phyloP scores from a whole-genome alignment of 2,113 vertebrate species.

The Amphilophus citrinellus region DNA sequence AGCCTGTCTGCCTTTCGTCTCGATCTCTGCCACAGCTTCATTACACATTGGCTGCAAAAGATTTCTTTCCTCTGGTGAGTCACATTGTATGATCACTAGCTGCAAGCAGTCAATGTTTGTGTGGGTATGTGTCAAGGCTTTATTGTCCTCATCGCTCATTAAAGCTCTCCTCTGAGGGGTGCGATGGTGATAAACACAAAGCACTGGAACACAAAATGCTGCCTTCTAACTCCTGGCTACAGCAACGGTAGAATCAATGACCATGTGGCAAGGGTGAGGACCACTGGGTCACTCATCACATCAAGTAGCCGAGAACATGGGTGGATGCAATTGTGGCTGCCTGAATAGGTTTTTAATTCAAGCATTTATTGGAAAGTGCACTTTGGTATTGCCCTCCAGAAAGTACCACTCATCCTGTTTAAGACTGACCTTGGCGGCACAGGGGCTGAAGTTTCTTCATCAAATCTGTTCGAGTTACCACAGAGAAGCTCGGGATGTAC shows the following conservation, averaged over 20 bases:
- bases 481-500: conserved; percentile 42
- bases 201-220: conserved; percentile 20
- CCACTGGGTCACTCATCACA: conserved; percentile 67
- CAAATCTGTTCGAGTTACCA: conserved; percentile 25
- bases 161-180: conserved; percentile 64
- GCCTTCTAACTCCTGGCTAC: conserved; percentile 17
- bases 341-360: conserved; percentile 71
- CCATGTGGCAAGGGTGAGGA: conserved; percentile 45
- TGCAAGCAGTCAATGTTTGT: conserved; percentile 16
- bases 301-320: conserved; percentile 58
- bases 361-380: conserved; percentile 63
- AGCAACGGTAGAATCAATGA: conserved; percentile 59
- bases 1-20: conserved; percentile 47
- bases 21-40: conserved; percentile 63
- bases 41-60: conserved; percentile 64
- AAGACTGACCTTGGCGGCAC: conserved; percentile 55
- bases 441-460: conserved; percentile 27
- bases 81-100: conserved; percentile 52
- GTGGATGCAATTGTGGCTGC: conserved; percentile 61
- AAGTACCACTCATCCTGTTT: conserved; percentile 32
- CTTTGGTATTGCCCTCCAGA: conserved; percentile 46
- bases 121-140: conserved; percentile 48
- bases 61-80: conserved; percentile 56
- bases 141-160: conserved; percentile 73
- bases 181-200: conserved; percentile 50